These are phyloP conservation scores for Willowsia nigromaculata DNA, from an alignment of 2,888 invertebrate species.

Conservation along the genomic window DNA sequence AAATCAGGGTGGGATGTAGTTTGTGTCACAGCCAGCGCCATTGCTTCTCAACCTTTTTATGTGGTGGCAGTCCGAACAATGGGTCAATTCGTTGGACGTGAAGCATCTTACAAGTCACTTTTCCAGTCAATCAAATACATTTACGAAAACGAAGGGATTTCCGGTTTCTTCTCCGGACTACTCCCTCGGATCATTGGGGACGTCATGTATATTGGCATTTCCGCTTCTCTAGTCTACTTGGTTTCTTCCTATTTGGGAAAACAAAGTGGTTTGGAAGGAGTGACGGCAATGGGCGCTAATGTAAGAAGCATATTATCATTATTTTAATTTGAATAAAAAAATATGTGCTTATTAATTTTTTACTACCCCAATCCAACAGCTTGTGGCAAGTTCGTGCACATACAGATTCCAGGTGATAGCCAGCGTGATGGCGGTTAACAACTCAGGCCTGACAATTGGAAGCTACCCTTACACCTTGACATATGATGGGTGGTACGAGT, in stretches of 20 bases:
- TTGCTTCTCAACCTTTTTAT: slow-evolving; percentile 94
- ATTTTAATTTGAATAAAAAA: too few species aligned
- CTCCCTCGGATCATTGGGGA: slow-evolving; percentile 93
- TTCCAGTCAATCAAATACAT: slow-evolving; percentile 48
- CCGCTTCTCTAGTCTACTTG: slow-evolving; percentile 87
- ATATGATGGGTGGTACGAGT: slow-evolving; percentile 87
- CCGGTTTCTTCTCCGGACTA: slow-evolving; percentile 92
- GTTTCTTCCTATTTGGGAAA: slow-evolving; percentile 84
- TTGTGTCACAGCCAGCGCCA: slow-evolving; percentile 81
- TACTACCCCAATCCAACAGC: slow-evolving; percentile 81
- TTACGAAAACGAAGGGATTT: slow-evolving; percentile 61
- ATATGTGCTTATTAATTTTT: not conserved
- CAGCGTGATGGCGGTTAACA: slow-evolving; percentile 93
- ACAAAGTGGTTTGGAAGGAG: slow-evolving; percentile 53
- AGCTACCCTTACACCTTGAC: slow-evolving; percentile 91
- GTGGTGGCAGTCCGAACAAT: slow-evolving; percentile 95
- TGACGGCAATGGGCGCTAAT: slow-evolving; percentile 65
- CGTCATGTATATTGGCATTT: slow-evolving; percentile 88
- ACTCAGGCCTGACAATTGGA: slow-evolving; percentile 90
- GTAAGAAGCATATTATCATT: slow-evolving; percentile 48
- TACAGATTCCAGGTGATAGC: slow-evolving; percentile 96
- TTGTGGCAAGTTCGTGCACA: slow-evolving; percentile 90
- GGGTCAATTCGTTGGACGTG: slow-evolving; percentile 97
- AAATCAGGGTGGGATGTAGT: slow-evolving; percentile 75
- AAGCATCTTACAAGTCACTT: slow-evolving; percentile 87